Evolutionary conservation across 2,888 invertebrate species (phyloP), one percentile per base, ranked within the genome.

Genomic region (Campaea margaritaria): DNA sequence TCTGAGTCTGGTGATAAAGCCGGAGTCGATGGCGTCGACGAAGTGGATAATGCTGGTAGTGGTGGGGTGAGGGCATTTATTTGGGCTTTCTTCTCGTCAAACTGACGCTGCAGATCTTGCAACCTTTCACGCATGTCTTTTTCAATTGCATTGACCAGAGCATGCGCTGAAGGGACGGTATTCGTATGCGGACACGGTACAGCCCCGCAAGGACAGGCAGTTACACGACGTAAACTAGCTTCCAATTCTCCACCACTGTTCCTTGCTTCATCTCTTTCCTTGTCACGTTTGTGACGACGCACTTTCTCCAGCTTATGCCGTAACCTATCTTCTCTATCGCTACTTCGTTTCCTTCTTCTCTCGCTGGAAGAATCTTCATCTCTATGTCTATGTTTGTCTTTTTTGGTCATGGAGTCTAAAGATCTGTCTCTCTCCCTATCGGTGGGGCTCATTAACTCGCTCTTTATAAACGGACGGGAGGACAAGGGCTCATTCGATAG

Each of bases 41-140:
- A 89, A 0, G 92, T 84, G 0, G 89, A 83, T 44, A 85, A 67
- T 0, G 83, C 67, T 3, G 86, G 85, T 59, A 93, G 89, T 62
- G 94, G 94, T 0, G 95, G 94, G 16, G 94, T 94, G 42, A 96
- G 89, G 67, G 95, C 95, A 63, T 94, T 95, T n/a, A 98, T 87
- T 83, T 97, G 96, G 31, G 95, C 95, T 78, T 97, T 96, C 79
- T 97, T 97, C 79, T 97, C 97, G 64, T 95, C 95, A 78, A 97
- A 96, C 76, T 96, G 95, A 27, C 96, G 93, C 75, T 97, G 96
- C 28, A 98, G 91, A 51, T 97, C 97, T 16, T 96, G 96, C 62
- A 98, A 82, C 58, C 95, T 94, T 85, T 95, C 94, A 41, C 97
- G 93, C 96, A 97, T 97, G 73, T 96, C 96, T 73, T 96, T 91